phyloP scores from a whole-genome alignment of 2,888 invertebrate genomes.

The Myopa tessellatipennis region DNA sequence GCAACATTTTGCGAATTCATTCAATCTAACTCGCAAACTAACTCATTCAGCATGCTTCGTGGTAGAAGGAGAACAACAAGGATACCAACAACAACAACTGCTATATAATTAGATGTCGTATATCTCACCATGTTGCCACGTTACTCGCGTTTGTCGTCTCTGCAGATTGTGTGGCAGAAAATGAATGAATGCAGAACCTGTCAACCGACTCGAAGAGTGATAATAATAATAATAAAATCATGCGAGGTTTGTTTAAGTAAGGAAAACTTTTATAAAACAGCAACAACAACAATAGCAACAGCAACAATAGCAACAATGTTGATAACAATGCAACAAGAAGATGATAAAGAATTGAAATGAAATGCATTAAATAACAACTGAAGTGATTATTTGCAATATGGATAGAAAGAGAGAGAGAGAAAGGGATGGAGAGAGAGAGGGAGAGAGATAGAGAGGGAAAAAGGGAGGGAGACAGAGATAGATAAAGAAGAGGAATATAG shows the following conservation, averaged over 20 bases:
- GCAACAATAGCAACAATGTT: not conserved
- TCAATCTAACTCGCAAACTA: no score
- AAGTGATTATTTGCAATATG: conserved; percentile 15
- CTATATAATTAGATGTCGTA: conserved; percentile 2
- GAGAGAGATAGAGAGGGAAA: no score
- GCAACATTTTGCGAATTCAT: no score
- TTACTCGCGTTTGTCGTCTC: conserved; percentile 8
- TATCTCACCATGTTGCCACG: conserved; percentile 15
- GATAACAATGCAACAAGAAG: not conserved
- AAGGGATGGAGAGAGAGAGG: no score
- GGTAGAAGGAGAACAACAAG: not conserved
- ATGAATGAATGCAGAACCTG: not conserved
- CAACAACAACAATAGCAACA: not conserved
- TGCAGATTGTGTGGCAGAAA: not conserved
- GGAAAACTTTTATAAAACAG: not conserved
- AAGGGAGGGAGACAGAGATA: no score
- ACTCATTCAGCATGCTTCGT: no score
- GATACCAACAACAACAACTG: conserved; percentile 32
- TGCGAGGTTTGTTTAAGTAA: conserved; percentile 1
- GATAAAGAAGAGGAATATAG: no score
- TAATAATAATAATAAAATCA: not conserved
- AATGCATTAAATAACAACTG: conserved; percentile 6
- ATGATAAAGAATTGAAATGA: not conserved
- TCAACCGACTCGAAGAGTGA: not conserved
- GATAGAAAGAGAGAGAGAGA: no score